A percentile compares a stretch with the other conserved stretches of the same genome.
These are phyloP conservation scores for Latrodectus elegans DNA, from an alignment of 2,888 invertebrate species.

Conservation along the genomic window DNA sequence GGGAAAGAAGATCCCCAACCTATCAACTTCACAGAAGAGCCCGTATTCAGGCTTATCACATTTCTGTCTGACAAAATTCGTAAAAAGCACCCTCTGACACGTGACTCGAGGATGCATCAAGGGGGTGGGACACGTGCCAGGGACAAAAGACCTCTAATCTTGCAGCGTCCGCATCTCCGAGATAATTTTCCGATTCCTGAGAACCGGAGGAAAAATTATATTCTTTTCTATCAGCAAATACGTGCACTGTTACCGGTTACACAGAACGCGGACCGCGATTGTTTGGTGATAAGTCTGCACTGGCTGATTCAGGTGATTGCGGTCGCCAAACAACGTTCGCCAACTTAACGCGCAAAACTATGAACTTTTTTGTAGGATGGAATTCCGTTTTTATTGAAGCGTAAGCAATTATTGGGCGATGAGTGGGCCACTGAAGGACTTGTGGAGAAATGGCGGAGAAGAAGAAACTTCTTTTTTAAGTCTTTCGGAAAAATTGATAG, in stretches of 20 bases:
- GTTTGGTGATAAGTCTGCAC: slow-evolving; percentile 57
- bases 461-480: no score
- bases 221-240: slow-evolving; percentile 57
- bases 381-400: background rate
- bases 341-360: slow-evolving; percentile 25
- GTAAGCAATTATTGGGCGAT: background rate
- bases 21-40: background rate
- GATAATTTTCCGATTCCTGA: background rate
- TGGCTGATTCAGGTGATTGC: slow-evolving; percentile 34
- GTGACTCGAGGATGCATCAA: slow-evolving; percentile 15
- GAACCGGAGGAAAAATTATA: background rate
- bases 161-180: slow-evolving; percentile 29
- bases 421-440: no score
- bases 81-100: slow-evolving; percentile 8
- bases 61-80: background rate
- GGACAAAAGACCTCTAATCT: slow-evolving; percentile 41
- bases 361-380: background rate
- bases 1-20: no score
- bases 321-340: slow-evolving; percentile 36
- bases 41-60: background rate
- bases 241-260: slow-evolving; percentile 48
- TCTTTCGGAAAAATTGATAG: no score
- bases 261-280: slow-evolving; percentile 36
- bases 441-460: no score
- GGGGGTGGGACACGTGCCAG: slow-evolving; percentile 56